phyloP scores from a whole-genome alignment of 2,797 vertebrate genomes.

The Anableps anableps region DNA sequence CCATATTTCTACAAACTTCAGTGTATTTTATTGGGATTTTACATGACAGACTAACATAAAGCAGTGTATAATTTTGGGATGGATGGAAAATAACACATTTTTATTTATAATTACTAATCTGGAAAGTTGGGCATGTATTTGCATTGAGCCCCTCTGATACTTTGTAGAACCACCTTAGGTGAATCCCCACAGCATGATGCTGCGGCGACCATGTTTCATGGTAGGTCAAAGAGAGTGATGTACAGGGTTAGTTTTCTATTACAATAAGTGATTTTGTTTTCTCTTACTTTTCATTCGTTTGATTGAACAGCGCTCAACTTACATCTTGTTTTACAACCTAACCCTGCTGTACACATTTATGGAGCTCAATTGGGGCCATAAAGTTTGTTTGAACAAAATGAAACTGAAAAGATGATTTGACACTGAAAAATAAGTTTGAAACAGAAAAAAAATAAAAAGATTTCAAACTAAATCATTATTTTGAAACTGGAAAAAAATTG shows the following conservation, averaged over 20 bases:
- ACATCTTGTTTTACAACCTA: neutral
- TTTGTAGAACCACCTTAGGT: neutral
- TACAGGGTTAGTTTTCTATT: neutral
- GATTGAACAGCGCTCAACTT: neutral
- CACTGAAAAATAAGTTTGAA: neutral
- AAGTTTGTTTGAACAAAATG: neutral
- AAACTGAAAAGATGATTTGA: neutral
- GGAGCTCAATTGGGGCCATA: no score
- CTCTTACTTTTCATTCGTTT: neutral
- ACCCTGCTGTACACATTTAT: neutral
- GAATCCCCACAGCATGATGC: neutral
- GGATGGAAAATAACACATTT: neutral
- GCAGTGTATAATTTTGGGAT: neutral
- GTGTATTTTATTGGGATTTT: neutral
- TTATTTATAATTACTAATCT: neutral
- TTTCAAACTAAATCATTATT: no score
- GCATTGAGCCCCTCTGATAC: neutral
- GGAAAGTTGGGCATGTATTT: neutral
- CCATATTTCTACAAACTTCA: neutral
- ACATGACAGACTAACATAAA: neutral
- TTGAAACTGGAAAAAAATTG: neutral
- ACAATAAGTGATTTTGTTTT: neutral
- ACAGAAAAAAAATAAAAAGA: neutral
- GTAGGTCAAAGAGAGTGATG: neutral
- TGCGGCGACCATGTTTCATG: neutral